Evolutionary conservation across 2,113 vertebrate species (phyloP), one percentile per base, ranked within the genome.

Genomic region (Climacteris rufus): DNA sequence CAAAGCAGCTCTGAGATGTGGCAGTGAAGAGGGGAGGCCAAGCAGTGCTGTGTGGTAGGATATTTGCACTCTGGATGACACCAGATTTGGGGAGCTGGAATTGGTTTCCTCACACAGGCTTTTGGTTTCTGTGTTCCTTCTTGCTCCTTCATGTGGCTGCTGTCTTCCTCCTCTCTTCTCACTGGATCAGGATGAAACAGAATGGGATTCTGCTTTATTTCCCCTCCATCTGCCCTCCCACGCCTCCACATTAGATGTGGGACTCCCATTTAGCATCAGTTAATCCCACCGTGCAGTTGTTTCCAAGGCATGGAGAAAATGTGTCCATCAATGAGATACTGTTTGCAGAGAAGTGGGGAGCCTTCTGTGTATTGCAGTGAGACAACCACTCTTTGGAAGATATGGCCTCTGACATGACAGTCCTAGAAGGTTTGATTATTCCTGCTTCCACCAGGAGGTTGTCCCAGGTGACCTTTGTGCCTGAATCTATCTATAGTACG

Each of bases 131-230:
- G 42, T 7, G 3, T 5, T 90, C 37, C 13, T 7, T 74, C 69
- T 87, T 53, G 22, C 19, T 91, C 71, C 82, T 97, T 96, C 90
- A 83, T 96, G 93, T 96, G 93, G 75, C 79, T 83, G 57, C 68
- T 92, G 52, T 21, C 72, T 86, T 90, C 77, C n/a, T 86, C 21
- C 35, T 82, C 75, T 86, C 47, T 76, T 87, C 57, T 88, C 60
- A 52, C 68, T 96, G 95, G 92, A 95, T 54, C 3, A 1, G 90
- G 90, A 95, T 97, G 82, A 97, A 97, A 93, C 59, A 37, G n/a
- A 79, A 90, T 1, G 16, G 30, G 22, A 59, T 82, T 59, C 82
- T 91, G 84, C 59, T 96, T 93, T 83, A 61, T 90, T 93, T 93
- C 59, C 83, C 17, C 25, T 92, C 66, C 78, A 85, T 85, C 78